Conservation (phyloP, 2,113 vertebrate genomes). For the Himantopus leucocephalus region DNA sequence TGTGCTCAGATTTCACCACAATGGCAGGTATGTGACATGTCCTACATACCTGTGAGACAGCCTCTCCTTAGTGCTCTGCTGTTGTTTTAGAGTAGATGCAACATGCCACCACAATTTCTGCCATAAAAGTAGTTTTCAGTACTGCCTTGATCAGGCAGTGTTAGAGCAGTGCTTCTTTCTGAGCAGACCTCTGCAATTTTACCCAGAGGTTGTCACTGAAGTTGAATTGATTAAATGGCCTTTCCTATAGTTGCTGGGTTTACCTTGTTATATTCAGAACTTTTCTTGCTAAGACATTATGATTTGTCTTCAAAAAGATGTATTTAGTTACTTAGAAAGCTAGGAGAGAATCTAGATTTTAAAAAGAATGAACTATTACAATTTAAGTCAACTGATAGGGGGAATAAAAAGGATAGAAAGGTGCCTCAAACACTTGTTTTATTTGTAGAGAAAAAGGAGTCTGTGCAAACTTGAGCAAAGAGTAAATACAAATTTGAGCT, state of each 20-base stretch:
- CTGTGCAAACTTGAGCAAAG: neutral
- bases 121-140: neutral
- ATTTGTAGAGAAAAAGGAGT: neutral
- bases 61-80: neutral
- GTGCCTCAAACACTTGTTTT: neutral
- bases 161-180: neutral
- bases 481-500: neutral
- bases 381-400: neutral
- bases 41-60: neutral
- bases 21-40: neutral
- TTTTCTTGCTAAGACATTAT: neutral
- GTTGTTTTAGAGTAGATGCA: neutral
- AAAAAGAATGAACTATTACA: neutral
- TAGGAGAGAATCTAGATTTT: neutral
- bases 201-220: neutral
- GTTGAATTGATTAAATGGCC: neutral
- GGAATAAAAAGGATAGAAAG: neutral
- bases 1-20: neutral
- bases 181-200: neutral
- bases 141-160: neutral
- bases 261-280: neutral
- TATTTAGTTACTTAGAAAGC: neutral
- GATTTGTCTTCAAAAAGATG: neutral
- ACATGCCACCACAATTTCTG: neutral
- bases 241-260: neutral